These are phyloP conservation scores for Drosophila tropicalis DNA, from an alignment of 1,140 invertebrate genomes.

Conservation along the genomic window DNA sequence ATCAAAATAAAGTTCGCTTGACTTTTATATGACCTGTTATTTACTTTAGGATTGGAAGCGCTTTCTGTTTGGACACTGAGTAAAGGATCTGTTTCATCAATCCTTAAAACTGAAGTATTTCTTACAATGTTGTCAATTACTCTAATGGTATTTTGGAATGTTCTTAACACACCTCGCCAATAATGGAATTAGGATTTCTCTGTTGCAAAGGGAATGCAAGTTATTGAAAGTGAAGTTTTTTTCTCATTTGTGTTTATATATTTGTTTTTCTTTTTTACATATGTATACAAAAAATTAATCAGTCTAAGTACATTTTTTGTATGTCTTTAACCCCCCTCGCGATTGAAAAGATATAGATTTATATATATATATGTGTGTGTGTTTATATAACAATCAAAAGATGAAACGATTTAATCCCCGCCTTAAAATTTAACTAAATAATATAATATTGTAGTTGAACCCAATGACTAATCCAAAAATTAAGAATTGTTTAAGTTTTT, in stretches of 20 bases:
- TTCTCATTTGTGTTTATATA: conserved; percentile 25
- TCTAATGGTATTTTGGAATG: not conserved
- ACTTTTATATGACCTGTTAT: too few species aligned
- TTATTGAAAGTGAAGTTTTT: conserved; percentile 23
- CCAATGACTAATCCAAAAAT: conserved; percentile 28
- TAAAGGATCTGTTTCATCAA: too few species aligned
- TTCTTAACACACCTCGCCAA: not conserved
- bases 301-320: conserved; percentile 74
- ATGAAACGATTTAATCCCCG: conserved; percentile 31
- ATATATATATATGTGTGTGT: conserved; percentile 29
- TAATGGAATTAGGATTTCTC: not conserved
- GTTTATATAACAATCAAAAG: conserved; percentile 23
- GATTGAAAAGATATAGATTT: conserved; percentile 12
- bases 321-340: conserved; percentile 29
- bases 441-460: conserved; percentile 50
- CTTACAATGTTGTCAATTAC: too few species aligned
- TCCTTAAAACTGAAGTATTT: too few species aligned
- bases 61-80: too few species aligned
- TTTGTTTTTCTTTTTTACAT: conserved; percentile 49
- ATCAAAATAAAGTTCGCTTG: too few species aligned
- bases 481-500: not conserved
- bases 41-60: too few species aligned
- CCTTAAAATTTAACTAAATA: conserved; percentile 49
- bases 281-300: conserved; percentile 81
- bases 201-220: conserved; percentile 35